Percentiles rank a stretch among this genome's conserved stretches.
Evolutionary conservation across 2,888 invertebrate genomes (phyloP).

Genomic region (Caprella mutica): DNA sequence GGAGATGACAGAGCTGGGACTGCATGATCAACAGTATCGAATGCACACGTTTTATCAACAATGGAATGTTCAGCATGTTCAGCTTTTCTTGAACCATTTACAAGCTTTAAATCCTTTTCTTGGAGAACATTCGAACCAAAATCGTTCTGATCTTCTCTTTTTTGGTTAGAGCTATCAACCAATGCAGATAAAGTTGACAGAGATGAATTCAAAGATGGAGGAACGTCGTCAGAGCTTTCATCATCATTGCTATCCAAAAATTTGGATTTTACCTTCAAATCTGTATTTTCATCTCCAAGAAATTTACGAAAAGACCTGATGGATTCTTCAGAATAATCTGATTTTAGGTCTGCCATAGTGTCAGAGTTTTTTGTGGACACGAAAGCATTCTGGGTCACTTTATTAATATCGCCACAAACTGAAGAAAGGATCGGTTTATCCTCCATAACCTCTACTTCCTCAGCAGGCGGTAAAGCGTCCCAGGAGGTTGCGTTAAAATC

Average conservation of each 20-base stretch:
- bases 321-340: too few relatives aligned
- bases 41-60: background rate
- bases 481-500: slow-evolving; percentile 27
- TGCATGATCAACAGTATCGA: background rate
- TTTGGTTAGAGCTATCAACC: slow-evolving; percentile 16
- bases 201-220: slow-evolving; percentile 28
- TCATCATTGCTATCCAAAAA: background rate
- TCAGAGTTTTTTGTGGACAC: too few relatives aligned
- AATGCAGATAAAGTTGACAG: slow-evolving; percentile 24
- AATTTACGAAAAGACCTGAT: too few relatives aligned
- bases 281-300: too few relatives aligned
- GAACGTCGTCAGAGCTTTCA: background rate
- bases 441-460: slow-evolving; percentile 29
- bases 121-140: background rate
- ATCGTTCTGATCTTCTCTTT: background rate
- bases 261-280: background rate
- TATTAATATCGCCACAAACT: too few relatives aligned
- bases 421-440: slow-evolving; percentile 20
- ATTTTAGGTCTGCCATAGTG: too few relatives aligned
- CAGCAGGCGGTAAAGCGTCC: slow-evolving; percentile 31
- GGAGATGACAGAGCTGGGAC: slow-evolving; percentile 7
- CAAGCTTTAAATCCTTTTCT: too few relatives aligned
- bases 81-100: background rate
- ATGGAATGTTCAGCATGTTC: background rate
- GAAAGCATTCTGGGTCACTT: too few relatives aligned